Evolutionary conservation across 1,140 invertebrate species (phyloP).

Genomic region (Drosophila jambulina): DNA sequence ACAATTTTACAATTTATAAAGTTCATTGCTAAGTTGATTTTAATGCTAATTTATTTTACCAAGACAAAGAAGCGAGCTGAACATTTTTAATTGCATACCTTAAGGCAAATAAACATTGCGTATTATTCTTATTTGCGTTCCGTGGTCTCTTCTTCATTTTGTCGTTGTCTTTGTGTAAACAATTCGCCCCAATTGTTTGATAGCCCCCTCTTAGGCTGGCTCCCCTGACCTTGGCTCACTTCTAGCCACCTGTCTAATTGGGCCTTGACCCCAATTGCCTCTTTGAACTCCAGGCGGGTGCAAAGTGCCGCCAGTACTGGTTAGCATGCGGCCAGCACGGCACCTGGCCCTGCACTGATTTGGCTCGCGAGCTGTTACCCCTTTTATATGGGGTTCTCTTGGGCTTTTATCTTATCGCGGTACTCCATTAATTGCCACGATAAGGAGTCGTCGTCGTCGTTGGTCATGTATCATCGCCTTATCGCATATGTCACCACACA

Average conservation of each 20-base stretch:
- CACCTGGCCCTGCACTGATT: slow-evolving; percentile 62
- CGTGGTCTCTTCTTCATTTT: slow-evolving; percentile 65
- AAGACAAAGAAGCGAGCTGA: slow-evolving; percentile 54
- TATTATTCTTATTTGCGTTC: slow-evolving; percentile 57
- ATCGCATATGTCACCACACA: slow-evolving; percentile 32
- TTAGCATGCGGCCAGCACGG: slow-evolving; percentile 16
- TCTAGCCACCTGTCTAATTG: slow-evolving; percentile 19
- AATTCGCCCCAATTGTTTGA: slow-evolving; percentile 1
- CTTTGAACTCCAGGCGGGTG: neutral
- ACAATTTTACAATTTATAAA: slow-evolving; percentile 70
- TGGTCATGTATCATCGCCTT: slow-evolving; percentile 21
- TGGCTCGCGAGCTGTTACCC: slow-evolving; percentile 10
- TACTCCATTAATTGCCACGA: slow-evolving; percentile 58
- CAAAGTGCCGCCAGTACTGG: neutral
- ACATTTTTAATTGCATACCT: slow-evolving; percentile 61
- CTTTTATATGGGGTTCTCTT: slow-evolving; percentile 26
- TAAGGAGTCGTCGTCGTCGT: slow-evolving; percentile 33
- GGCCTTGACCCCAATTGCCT: slow-evolving; percentile 11
- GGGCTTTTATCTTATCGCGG: slow-evolving; percentile 51
- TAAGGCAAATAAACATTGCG: slow-evolving; percentile 70
- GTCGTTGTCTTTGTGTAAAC: slow-evolving; percentile 38
- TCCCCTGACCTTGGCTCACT: slow-evolving; percentile 35
- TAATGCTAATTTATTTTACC: slow-evolving; percentile 72
- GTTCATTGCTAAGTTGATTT: slow-evolving; percentile 74
- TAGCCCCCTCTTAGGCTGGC: neutral